Evolutionary conservation across 2,888 invertebrate genomes (phyloP).

Genomic region (Ectemnius continuus): DNA sequence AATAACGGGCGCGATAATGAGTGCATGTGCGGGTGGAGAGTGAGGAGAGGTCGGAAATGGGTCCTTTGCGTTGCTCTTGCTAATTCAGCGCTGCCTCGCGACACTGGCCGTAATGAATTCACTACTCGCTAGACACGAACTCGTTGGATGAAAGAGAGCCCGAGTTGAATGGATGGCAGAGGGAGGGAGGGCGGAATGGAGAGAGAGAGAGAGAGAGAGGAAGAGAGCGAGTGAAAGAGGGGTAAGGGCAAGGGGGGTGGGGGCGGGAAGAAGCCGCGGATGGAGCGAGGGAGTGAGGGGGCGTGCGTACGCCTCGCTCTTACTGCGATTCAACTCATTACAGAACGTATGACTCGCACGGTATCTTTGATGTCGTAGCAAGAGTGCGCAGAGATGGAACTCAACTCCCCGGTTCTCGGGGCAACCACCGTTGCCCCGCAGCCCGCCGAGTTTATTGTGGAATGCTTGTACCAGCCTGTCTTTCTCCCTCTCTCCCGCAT

Average conservation of each 20-base stretch:
- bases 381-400: conserved; percentile 66
- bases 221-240: too few relatives aligned
- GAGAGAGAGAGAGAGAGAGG: conserved; percentile 7
- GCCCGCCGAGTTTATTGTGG: conserved; percentile 58
- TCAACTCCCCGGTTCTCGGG: conserved; percentile 60
- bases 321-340: conserved; percentile 75
- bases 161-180: conserved; percentile 19
- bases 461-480: conserved; percentile 52
- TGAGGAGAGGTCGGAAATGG: too few relatives aligned
- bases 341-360: conserved; percentile 68
- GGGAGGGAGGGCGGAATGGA: conserved; percentile 6
- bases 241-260: too few relatives aligned
- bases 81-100: conserved; percentile 57
- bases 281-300: conserved; percentile 5
- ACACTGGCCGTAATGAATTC: conserved; percentile 71
- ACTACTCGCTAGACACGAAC: conserved; percentile 51
- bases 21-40: conserved; percentile 42
- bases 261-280: conserved; percentile 4
- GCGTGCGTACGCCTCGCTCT: conserved; percentile 38
- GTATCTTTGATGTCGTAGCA: conserved; percentile 73
- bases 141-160: not conserved
- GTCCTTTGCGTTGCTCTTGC: conserved; percentile 50
- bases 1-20: conserved; percentile 61
- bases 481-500: not conserved
- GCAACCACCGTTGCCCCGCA: too few relatives aligned